These are phyloP conservation scores for Oryzias melastigma DNA, from an alignment of 2,113 vertebrate genomes.

Conservation along the genomic window DNA sequence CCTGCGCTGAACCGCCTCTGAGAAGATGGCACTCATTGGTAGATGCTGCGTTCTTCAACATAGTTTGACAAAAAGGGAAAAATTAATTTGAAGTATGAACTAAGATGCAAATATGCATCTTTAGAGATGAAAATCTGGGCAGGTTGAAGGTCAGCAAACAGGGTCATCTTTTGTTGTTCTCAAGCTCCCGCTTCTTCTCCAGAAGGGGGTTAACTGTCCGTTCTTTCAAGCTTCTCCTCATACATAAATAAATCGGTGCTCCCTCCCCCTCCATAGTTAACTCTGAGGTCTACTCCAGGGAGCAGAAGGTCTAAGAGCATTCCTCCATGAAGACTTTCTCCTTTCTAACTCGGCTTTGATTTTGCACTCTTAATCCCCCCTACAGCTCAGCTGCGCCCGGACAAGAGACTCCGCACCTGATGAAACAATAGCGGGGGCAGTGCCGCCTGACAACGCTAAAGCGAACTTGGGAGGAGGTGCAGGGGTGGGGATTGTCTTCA, in stretches of 20 bases:
- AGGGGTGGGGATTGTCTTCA: constrained; percentile 48
- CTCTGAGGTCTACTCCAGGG: constrained; percentile 29
- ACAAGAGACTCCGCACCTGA: constrained; percentile 67
- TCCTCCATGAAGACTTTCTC: constrained; percentile 63
- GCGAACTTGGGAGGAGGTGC: constrained; percentile 17
- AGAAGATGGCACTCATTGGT: constrained; percentile 2
- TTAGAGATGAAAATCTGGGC: constrained; percentile 45
- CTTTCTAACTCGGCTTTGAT: constrained; percentile 70
- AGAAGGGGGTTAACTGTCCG: constrained; percentile 34
- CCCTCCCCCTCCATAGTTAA: constrained; percentile 19
- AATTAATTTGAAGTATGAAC: constrained; percentile 60
- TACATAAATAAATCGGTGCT: constrained; percentile 50
- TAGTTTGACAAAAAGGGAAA: constrained; percentile 48
- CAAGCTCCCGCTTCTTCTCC: constrained; percentile 23
- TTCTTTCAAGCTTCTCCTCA: constrained; percentile 48
- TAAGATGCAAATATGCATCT: constrained; percentile 60
- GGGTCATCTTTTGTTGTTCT: constrained; percentile 36
- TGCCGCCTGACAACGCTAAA: constrained; percentile 42
- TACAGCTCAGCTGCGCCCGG: constrained; percentile 33
- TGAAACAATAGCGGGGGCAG: constrained; percentile 56
- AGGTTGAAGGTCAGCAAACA: constrained; percentile 31
- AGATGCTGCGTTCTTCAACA: constrained; percentile 11
- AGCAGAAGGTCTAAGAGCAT: constrained; percentile 60
- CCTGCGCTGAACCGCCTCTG: constrained; percentile 16
- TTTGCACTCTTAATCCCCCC: constrained; percentile 65